Conservation (phyloP, 2,888 invertebrate genomes). For the Neocrepidodera transversa region DNA sequence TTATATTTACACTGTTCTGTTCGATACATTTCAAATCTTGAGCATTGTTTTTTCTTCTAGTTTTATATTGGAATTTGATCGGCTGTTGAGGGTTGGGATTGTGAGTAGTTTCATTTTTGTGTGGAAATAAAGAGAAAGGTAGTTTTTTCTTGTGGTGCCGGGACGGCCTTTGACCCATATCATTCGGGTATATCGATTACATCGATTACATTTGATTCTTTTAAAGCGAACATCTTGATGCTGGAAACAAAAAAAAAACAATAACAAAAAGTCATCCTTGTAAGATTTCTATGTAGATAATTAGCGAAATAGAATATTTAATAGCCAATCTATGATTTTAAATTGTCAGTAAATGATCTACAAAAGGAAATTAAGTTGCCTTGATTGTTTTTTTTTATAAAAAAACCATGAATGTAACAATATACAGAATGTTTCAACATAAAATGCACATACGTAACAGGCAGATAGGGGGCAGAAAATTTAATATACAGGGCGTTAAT, state of each 20-base stretch:
- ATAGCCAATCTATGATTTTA: slow-evolving; percentile 1
- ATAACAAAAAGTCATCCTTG: too few relatives aligned
- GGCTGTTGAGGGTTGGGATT: slow-evolving; percentile 58
- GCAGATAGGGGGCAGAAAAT: too few relatives aligned
- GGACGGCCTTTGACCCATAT: slow-evolving; percentile 66
- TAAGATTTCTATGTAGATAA: too few relatives aligned
- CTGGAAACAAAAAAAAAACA: too few relatives aligned
- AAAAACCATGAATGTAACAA: too few relatives aligned
- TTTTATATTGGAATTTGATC: slow-evolving; percentile 59
- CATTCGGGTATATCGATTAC: slow-evolving; percentile 26
- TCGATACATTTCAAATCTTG: slow-evolving; percentile 37
- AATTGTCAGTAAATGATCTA: slow-evolving; percentile 5
- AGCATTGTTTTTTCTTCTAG: slow-evolving; percentile 48
- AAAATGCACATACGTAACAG: too few relatives aligned
- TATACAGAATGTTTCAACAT: too few relatives aligned
- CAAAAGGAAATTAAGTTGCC: slow-evolving; percentile 4
- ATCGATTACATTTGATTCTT: too few relatives aligned
- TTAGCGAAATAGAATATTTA: slow-evolving; percentile 9
- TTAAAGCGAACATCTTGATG: neutral
- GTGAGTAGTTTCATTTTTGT: slow-evolving; percentile 42
- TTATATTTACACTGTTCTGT: slow-evolving; percentile 38
- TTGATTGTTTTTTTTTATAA: slow-evolving; percentile 8
- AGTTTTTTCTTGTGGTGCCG: slow-evolving; percentile 57
- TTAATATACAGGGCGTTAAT: too few relatives aligned
- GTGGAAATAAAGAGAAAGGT: slow-evolving; percentile 20